Conservation (phyloP, 53 echinoderm and acorn worm species). For the Echinarachnius parma region DNA sequence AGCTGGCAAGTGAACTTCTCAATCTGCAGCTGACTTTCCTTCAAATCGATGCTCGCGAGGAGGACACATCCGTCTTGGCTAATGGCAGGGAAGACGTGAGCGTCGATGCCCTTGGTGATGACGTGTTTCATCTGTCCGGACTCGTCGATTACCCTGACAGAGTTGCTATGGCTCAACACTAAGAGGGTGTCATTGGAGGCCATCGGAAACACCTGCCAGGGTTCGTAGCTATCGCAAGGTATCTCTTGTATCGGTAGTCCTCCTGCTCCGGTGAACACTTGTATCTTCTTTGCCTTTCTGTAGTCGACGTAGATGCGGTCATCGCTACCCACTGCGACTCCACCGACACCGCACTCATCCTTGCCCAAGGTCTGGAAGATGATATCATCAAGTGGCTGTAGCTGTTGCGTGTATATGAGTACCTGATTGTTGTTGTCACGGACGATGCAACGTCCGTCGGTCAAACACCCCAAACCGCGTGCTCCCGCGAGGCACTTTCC, state of each 20-base stretch:
- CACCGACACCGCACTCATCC: background rate
- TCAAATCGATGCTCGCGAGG: too few relatives aligned
- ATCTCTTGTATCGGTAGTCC: slow-evolving; percentile 9
- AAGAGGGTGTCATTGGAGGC: background rate
- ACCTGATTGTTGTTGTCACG: too few relatives aligned
- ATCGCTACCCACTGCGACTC: background rate
- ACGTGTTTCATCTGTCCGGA: background rate
- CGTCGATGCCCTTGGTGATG: background rate
- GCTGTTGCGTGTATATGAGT: too few relatives aligned
- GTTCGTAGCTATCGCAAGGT: background rate
- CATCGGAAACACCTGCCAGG: slow-evolving; percentile 10
- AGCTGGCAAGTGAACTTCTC: too few relatives aligned
- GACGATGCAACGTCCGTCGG: too few relatives aligned
- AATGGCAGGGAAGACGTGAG: too few relatives aligned
- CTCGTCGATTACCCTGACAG: background rate
- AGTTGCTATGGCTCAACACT: background rate
- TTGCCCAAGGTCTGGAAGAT: background rate
- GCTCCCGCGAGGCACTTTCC: too few relatives aligned
- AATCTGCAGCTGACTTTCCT: too few relatives aligned
- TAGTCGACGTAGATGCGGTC: background rate
- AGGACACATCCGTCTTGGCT: too few relatives aligned
- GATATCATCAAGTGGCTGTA: too few relatives aligned
- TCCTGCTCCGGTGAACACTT: background rate
- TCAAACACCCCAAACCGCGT: too few relatives aligned
- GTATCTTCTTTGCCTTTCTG: slow-evolving; percentile 9